Conservation (phyloP, 2,113 vertebrate species). For the Peromyscus polionotus region DNA sequence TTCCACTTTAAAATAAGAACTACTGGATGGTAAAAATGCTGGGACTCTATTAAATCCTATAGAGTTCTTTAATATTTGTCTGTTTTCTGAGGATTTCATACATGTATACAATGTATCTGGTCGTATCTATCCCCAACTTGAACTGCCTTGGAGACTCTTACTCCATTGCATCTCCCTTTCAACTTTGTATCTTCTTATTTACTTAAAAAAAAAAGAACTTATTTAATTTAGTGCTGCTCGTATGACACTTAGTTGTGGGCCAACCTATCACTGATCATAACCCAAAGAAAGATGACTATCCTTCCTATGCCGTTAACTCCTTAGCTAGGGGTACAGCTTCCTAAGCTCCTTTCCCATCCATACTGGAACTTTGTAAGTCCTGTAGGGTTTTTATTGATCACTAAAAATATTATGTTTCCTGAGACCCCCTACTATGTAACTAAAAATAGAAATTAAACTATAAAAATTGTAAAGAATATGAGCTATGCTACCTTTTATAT, state of each 20-base stretch:
- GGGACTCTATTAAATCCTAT: background rate
- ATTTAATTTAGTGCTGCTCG: background rate
- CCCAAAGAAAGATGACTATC: background rate
- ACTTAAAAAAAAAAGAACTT: background rate
- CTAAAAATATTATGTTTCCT: background rate
- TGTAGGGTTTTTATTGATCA: background rate
- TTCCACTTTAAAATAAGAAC: background rate
- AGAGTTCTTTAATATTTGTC: background rate
- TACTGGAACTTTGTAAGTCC: background rate
- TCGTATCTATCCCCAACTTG: too few species aligned
- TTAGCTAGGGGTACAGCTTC: background rate
- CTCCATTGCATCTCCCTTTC: too few species aligned
- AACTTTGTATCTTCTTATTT: background rate
- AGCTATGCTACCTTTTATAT: background rate
- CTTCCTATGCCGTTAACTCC: background rate
- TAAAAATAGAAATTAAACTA: slow-evolving; percentile 7
- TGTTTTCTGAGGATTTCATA: background rate
- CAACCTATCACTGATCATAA: background rate
- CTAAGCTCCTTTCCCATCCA: fast-evolving
- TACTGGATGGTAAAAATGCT: background rate
- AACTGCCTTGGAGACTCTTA: background rate
- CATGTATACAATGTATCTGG: too few species aligned
- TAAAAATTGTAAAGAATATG: background rate
- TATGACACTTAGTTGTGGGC: background rate
- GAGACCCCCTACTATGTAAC: background rate